Percentiles rank a stretch among this genome's conserved stretches.
Conservation (phyloP, 2,113 vertebrate species). For the Corythoichthys intestinalis region DNA sequence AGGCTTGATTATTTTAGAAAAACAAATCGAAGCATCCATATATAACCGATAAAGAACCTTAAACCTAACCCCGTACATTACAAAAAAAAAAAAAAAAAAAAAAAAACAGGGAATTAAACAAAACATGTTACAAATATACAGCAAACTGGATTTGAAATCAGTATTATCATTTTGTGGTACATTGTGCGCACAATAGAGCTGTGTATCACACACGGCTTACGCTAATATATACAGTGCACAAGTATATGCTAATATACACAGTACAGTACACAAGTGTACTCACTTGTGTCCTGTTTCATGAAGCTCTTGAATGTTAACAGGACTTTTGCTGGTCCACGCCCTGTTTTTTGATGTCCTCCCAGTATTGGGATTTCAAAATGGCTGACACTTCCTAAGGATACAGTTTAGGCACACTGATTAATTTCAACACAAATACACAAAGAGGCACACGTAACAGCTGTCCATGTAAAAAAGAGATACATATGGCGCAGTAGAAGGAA, state of each 20-base stretch:
- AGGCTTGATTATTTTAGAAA: no score
- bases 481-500: conserved; percentile 21
- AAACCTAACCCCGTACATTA: no score
- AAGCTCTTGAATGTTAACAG: conserved; percentile 43
- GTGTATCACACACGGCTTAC: conserved; percentile 62
- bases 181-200: conserved; percentile 40
- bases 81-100: neutral
- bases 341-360: conserved; percentile 62
- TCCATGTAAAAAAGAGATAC: conserved; percentile 24
- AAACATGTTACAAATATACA: conserved; percentile 56
- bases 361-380: conserved; percentile 56
- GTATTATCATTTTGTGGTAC: conserved; percentile 15
- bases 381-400: conserved; percentile 71
- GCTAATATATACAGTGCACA: conserved; percentile 42
- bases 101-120: neutral
- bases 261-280: conserved; percentile 22
- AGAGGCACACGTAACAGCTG: conserved; percentile 3
- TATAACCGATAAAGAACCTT: no score
- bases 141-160: conserved; percentile 28
- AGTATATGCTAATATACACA: conserved; percentile 8
- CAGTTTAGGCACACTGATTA: conserved; percentile 34
- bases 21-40: neutral
- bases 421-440: neutral
- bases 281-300: conserved; percentile 15
- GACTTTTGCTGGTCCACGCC: conserved; percentile 47